Conservation (phyloP, 2,888 invertebrate species). For the Polymixis flavicincta region DNA sequence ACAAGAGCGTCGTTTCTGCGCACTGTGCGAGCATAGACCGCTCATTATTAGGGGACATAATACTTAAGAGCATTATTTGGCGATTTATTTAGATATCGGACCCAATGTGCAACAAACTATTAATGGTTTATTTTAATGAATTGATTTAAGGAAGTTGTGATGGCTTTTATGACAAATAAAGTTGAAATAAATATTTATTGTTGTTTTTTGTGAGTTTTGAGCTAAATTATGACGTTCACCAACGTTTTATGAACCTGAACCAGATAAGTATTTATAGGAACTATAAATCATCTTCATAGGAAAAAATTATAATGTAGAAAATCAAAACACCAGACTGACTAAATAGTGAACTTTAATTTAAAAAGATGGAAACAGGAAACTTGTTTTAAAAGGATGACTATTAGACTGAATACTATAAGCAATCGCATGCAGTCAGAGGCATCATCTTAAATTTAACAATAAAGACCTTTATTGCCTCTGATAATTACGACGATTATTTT, state of each 20-base stretch:
- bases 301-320: too few relatives aligned
- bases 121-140: constrained; percentile 84
- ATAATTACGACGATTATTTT: too few relatives aligned
- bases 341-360: too few relatives aligned
- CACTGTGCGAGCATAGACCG: constrained; percentile 76
- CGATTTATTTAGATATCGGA: constrained; percentile 66
- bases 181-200: constrained; percentile 13
- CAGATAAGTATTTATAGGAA: background rate
- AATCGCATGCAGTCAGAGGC: too few relatives aligned
- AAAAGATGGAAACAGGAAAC: too few relatives aligned
- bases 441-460: too few relatives aligned
- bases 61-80: constrained; percentile 74
- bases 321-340: too few relatives aligned
- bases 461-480: too few relatives aligned
- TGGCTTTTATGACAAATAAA: constrained; percentile 38
- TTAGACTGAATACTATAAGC: too few relatives aligned
- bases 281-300: background rate
- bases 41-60: constrained; percentile 61
- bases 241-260: background rate
- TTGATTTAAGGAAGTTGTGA: constrained; percentile 59
- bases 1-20: constrained; percentile 72
- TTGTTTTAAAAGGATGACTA: too few relatives aligned
- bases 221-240: background rate
- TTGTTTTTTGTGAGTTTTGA: background rate
- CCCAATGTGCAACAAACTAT: constrained; percentile 78